phyloP scores from a whole-genome alignment of 2,113 vertebrate genomes.

The Garra rufa region DNA sequence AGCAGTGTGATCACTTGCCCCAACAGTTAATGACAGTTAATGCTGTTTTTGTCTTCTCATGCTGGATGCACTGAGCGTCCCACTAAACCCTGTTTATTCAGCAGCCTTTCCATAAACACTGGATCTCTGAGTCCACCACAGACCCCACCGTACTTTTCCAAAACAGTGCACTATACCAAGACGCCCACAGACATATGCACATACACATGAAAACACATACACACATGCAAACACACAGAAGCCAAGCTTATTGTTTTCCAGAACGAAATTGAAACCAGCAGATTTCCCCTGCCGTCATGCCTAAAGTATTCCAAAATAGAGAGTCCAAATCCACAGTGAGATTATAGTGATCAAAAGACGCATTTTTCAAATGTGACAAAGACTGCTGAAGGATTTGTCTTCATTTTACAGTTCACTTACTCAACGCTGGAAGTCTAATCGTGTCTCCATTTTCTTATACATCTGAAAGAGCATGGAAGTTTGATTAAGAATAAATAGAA shows the following conservation, averaged over 20 bases:
- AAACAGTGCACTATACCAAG: constrained; percentile 43
- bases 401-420: constrained; percentile 51
- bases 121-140: constrained; percentile 48
- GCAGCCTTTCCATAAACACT: constrained; percentile 56
- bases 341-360: constrained; percentile 57
- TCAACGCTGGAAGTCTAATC: constrained; percentile 22
- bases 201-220: constrained; percentile 40
- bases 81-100: constrained; percentile 60
- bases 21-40: constrained; percentile 55
- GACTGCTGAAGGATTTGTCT: constrained; percentile 50
- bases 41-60: constrained; percentile 52
- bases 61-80: constrained; percentile 45
- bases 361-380: constrained; percentile 57
- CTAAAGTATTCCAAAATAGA: constrained; percentile 52
- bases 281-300: constrained; percentile 49
- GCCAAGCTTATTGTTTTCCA: constrained; percentile 51
- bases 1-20: constrained; percentile 47
- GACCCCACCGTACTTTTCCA: constrained; percentile 48
- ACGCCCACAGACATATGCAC: constrained; percentile 26
- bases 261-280: constrained; percentile 56
- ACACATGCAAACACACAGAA: constrained; percentile 7
- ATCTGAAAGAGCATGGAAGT: neutral
- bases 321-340: constrained; percentile 54
- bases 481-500: neutral
- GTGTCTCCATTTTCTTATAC: constrained; percentile 5